phyloP scores from a whole-genome alignment of 2,113 vertebrate genomes.

The Micromys minutus region DNA sequence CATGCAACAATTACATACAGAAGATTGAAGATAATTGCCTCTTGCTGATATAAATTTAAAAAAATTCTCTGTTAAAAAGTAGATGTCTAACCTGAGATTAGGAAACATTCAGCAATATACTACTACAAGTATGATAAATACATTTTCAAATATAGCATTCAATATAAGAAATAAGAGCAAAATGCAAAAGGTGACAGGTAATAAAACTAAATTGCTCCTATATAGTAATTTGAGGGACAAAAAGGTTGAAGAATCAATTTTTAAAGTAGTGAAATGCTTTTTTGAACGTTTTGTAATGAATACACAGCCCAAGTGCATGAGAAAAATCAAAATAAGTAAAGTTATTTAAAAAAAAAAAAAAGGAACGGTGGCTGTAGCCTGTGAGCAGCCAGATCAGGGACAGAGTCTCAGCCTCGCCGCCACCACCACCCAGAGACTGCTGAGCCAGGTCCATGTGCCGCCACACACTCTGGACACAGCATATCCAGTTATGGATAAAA shows the following conservation, averaged over 20 bases:
- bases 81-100: neutral
- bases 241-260: neutral
- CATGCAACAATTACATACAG: neutral
- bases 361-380: too few species aligned
- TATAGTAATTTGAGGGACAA: neutral
- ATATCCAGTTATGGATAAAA: slow-evolving; percentile 91
- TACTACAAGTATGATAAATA: neutral
- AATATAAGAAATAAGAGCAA: neutral
- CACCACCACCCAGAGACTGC: too few species aligned
- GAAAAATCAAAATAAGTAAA: neutral
- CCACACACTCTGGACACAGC: neutral
- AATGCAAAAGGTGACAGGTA: too few species aligned
- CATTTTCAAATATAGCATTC: neutral
- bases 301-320: neutral
- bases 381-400: too few species aligned
- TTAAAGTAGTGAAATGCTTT: neutral
- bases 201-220: neutral
- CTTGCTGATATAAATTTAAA: neutral
- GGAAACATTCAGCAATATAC: neutral
- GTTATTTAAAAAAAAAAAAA: too few species aligned
- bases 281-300: neutral
- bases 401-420: too few species aligned
- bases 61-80: neutral
- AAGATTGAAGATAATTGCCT: neutral
- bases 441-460: too few species aligned